Percentiles rank a stretch among this genome's conserved stretches.
Evolutionary conservation across 23 tunicate genomes (phyloP).

Genomic region (Oikopleura dioica): DNA sequence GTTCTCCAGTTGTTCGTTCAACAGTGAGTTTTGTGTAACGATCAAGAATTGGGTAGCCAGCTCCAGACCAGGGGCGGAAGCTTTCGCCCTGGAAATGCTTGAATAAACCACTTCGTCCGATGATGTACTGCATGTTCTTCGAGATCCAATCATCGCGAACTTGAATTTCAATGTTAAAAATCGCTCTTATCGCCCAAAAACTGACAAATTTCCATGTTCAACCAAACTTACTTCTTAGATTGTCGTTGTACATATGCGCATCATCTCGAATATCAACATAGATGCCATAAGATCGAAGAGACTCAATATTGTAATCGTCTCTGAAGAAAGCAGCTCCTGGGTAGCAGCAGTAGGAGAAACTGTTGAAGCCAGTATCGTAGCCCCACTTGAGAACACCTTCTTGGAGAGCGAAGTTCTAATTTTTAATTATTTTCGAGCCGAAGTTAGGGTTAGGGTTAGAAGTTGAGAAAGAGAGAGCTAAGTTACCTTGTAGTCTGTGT

Average conservation of each 20-base stretch:
- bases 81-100: neutral
- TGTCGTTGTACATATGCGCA: neutral
- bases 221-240: too few species aligned
- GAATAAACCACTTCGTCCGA: neutral
- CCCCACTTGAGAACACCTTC: slow-evolving; percentile 4
- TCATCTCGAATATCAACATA: neutral
- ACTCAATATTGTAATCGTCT: slow-evolving; percentile 14
- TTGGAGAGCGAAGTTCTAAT: neutral
- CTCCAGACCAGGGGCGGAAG: neutral
- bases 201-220: too few species aligned
- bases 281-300: neutral
- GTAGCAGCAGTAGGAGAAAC: slow-evolving; percentile 3
- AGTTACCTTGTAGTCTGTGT: slow-evolving; percentile 9
- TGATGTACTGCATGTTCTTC: neutral
- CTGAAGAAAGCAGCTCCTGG: neutral
- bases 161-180: too few species aligned
- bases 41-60: neutral
- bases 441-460: too few species aligned
- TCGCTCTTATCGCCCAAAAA: too few species aligned
- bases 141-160: slow-evolving; percentile 6
- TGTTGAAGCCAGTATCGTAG: neutral
- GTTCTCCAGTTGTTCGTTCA: neutral
- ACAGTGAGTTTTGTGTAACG: neutral
- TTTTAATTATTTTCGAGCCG: too few species aligned
- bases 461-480: too few species aligned